Evolutionary conservation across 2,888 invertebrate species (phyloP), one percentile per base, ranked within the genome.

Genomic region (Carpatolechia fugitivella): DNA sequence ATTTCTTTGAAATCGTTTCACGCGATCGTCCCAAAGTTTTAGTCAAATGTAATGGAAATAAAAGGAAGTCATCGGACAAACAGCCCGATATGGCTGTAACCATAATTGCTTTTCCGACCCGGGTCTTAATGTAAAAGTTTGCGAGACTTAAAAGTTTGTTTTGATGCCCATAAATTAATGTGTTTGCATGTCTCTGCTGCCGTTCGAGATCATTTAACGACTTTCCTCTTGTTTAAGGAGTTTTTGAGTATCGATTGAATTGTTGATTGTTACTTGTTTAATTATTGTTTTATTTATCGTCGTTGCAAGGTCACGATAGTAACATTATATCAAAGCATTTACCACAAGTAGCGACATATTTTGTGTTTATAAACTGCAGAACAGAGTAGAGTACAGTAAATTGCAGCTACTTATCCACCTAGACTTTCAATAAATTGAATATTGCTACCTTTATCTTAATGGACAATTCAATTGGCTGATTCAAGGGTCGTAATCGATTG

Each of bases 91-190:
- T 80, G 79, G 77, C 79, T 78, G 80, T 75, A 73, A 76, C 80
- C 78, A 70, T 83, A 86, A 85, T 82, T 82, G 79, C 76, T 78
- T 68, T 72, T 62, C 73, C 75, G 71, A 68, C 72, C 70, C 65
- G 69, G 63, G 73, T 76, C 72, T 78, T 86, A 87, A 89, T 88
- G 90, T 73, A 85, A 82, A 89, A 89, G 89, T 89, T 88, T 65
- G 64, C 73, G 71, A 75, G 70, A 72, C 74, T 83, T 70, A 74
- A 75, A 82, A 85, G 82, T 86, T 89, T 82, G 78, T 80, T 77
- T 78, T 78, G 77, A 72, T 82, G 77, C 76, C 84, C 80, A 80
- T 82, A 82, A 89, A 85, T 86, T 85, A 82, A 84, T 85, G 78
- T 86, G 83, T 84, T 84, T 85, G 83, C 77, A 78, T 80, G 80